Evolutionary conservation across 2,888 invertebrate genomes (phyloP), one percentile per base, ranked within the genome.

Genomic region (Nomada fabriciana): DNA sequence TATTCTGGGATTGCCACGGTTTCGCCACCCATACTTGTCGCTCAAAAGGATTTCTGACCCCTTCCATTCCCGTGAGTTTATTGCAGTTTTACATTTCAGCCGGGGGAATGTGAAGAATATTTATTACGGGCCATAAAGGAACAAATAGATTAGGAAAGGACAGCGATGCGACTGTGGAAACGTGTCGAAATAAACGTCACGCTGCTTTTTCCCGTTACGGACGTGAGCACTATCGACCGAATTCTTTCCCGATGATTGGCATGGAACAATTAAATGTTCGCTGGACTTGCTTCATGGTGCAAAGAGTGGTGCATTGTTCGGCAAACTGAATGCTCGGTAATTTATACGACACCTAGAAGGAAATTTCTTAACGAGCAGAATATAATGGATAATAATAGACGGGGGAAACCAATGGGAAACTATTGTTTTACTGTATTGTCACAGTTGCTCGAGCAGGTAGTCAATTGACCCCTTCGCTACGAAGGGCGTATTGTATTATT

Each of bases 191-290:
- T 50, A 69, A 75, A 59, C 65, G 60, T 70, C 82, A 74, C 74
- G 82, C 52, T 82, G 82, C 74, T 7, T 74, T 82, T 82, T 70
- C 82, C 81, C 75, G 82, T 82, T 82, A 75, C 82, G 68, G 72
- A 55, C 75, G 52, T 74, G 74, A 70, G 36, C 67, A 81, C 70
- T 81, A 82, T 82, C 81, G 82, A 82, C 81, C 82, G 81, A 82
- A 82, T 82, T 82, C 81, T 82, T 82, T 82, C 50, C 57, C 52
- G 74, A 82, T 82, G 81, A 81, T 69, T 74, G 60, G 64, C n/a
- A 42, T 50, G 74, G 60, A 71, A 68, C 75, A 75, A 82, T 82
- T 75, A 71, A 71, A 72, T 36, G 52, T 13, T 63, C 60, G 3
- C 4, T 61, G 61, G 43, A 47, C 57, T 69, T 68, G 81, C 68